Percentiles rank a stretch among this genome's conserved stretches.
Evolutionary conservation across 2,113 vertebrate species (phyloP).

Genomic region (Sialia sialis): DNA sequence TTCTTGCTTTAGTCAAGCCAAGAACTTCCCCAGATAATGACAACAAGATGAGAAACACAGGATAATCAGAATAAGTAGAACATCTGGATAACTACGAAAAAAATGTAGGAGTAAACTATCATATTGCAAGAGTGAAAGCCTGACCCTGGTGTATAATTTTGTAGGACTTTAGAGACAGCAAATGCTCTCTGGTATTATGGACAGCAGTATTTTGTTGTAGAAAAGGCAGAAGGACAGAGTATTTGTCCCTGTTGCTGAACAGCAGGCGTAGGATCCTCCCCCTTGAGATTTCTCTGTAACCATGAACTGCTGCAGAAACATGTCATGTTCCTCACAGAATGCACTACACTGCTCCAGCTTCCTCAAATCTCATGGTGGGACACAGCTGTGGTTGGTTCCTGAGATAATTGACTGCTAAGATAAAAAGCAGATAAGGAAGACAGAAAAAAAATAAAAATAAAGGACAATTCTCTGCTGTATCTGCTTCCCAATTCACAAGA

Average conservation of each 20-base stretch:
- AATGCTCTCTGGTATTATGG: not conserved
- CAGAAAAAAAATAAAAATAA: not conserved
- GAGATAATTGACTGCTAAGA: not conserved
- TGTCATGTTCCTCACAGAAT: not conserved
- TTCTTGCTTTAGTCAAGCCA: not conserved
- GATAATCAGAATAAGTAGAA: not conserved
- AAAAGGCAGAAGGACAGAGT: not conserved
- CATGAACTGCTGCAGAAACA: not conserved
- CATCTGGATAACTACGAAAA: not conserved
- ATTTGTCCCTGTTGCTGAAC: not conserved
- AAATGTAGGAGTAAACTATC: not conserved
- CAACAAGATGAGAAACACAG: not conserved
- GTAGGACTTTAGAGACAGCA: not conserved
- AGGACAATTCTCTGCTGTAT: not conserved
- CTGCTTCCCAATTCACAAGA: not conserved
- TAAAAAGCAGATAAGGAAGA: not conserved
- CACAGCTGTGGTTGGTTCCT: not conserved
- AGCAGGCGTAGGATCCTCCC: not conserved
- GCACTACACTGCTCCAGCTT: not conserved
- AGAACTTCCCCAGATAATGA: not conserved
- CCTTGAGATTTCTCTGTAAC: not conserved
- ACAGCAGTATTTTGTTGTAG: not conserved
- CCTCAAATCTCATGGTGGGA: not conserved
- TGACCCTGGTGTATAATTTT: not conserved
- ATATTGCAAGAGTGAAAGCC: not conserved